Conservation (phyloP, 2,797 vertebrate genomes). For the Scarus forsteni region DNA sequence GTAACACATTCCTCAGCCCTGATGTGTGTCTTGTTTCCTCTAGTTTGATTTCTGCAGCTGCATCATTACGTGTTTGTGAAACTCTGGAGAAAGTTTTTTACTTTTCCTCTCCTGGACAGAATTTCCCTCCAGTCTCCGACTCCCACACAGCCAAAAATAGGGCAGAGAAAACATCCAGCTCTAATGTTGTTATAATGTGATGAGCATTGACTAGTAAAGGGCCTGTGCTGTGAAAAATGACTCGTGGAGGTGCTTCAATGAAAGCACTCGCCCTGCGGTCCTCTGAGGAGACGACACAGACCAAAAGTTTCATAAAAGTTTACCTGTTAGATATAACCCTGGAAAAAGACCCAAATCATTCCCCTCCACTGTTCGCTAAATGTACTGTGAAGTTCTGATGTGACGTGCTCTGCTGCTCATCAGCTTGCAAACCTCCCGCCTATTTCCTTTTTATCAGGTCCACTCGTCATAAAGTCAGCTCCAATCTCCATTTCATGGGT, state of each 20-base stretch:
- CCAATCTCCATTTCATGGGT: slow-evolving; percentile 63
- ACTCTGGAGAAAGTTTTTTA: slow-evolving; percentile 48
- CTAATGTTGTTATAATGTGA: slow-evolving; percentile 69
- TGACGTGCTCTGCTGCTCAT: slow-evolving; percentile 32
- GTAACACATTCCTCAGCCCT: background rate
- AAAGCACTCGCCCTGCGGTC: slow-evolving; percentile 26
- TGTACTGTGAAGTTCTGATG: slow-evolving; percentile 57
- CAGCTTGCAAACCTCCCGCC: slow-evolving; percentile 45
- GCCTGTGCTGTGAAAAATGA: slow-evolving; percentile 54
- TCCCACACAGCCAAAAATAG: slow-evolving; percentile 62
- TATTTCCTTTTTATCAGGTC: slow-evolving; percentile 59
- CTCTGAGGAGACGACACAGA: slow-evolving; percentile 37
- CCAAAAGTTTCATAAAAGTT: slow-evolving; percentile 49
- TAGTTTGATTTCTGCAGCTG: slow-evolving; percentile 63
- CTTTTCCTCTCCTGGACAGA: slow-evolving; percentile 51
- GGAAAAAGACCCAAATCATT: slow-evolving; percentile 17
- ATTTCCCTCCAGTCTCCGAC: slow-evolving; percentile 50
- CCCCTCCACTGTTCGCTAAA: slow-evolving; percentile 39
- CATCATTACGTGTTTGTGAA: slow-evolving; percentile 54
- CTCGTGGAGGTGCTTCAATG: slow-evolving; percentile 32
- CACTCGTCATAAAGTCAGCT: slow-evolving; percentile 57
- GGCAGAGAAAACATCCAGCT: slow-evolving; percentile 53
- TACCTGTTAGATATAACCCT: slow-evolving; percentile 36
- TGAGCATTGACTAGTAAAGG: slow-evolving; percentile 64
- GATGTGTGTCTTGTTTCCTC: slow-evolving; percentile 43